Evolutionary conservation across 2,113 vertebrate species (phyloP).

Genomic region (Platysteira castanea): DNA sequence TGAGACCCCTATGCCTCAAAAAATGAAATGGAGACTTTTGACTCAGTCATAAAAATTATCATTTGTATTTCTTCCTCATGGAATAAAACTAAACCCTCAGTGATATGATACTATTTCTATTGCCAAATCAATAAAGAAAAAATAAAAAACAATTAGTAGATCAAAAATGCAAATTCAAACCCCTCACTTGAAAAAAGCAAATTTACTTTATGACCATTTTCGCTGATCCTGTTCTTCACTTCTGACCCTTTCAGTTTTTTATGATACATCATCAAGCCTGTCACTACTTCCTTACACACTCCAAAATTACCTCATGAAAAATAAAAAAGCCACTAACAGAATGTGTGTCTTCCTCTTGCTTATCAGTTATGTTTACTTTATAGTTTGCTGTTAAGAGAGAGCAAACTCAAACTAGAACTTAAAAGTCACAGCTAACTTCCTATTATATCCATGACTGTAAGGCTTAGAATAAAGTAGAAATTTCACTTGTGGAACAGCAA

Average conservation of each 20-base stretch:
- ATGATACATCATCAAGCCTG: not conserved
- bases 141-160: not conserved
- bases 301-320: not conserved
- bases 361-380: not conserved
- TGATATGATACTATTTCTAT: slow-evolving; percentile 10
- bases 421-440: not conserved
- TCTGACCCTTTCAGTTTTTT: slow-evolving; percentile 22
- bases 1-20: not conserved
- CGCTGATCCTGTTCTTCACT: not conserved
- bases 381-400: not conserved
- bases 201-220: slow-evolving; percentile 15
- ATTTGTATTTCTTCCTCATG: not conserved
- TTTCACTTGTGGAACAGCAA: not conserved
- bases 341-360: not conserved
- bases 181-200: not conserved
- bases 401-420: not conserved
- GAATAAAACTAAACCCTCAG: slow-evolving; percentile 24
- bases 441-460: not conserved
- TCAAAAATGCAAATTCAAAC: slow-evolving; percentile 51
- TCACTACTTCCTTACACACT: not conserved
- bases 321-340: not conserved
- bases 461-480: not conserved
- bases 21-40: not conserved
- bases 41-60: not conserved
- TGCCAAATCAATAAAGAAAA: slow-evolving; percentile 20